Evolutionary conservation across 2,113 vertebrate genomes (phyloP), one percentile per base, ranked within the genome.

Genomic region (Sebastes fasciatus): DNA sequence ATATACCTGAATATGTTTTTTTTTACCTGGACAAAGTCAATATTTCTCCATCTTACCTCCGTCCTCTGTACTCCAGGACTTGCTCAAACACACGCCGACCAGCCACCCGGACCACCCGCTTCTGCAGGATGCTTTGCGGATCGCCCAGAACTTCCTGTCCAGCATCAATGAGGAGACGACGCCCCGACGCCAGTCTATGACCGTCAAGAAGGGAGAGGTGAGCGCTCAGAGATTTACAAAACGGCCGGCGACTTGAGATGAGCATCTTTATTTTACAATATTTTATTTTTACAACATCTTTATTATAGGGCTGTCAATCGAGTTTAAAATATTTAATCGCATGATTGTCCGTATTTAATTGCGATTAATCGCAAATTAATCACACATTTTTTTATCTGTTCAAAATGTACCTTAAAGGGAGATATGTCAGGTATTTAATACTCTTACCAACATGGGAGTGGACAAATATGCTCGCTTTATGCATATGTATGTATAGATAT

Each of bases 151-250:
- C 95, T 99, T 99, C 93, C 92, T 99, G 81, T 99, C 98, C 82
- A 99, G 98, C 94, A 99, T 99, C 94, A 99, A 99, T 0, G 98
- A 99, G 89, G 98, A 99, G 94, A 97, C 97, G 84, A 98, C 98
- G 0, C 98, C 98, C 17, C 96, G 98, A 6, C 95, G 98, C 3
- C 98, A 99, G 85, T 97, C 97, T 61, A 97, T 98, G 96, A 98
- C 97, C 0, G 97, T 98, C 19, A 97, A 97, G 91, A 99, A 99
- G 83, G 98, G 98, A 79, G 98, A 99, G 97, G 98, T 99, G 86
- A 96, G 96, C 11, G 12, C 42, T 78, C n/a, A 21, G 3, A 52
- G 16, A 17, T 51, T 51, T 61, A 74, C 54, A 48, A 51, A 42
- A 51, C 23, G 11, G 3, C 26, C 0, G 6, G 21, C 13, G 64